Base-by-base conservation (phyloP, 2,113 vertebrate genomes). In the Eulacestoma nigropectus region DNA sequence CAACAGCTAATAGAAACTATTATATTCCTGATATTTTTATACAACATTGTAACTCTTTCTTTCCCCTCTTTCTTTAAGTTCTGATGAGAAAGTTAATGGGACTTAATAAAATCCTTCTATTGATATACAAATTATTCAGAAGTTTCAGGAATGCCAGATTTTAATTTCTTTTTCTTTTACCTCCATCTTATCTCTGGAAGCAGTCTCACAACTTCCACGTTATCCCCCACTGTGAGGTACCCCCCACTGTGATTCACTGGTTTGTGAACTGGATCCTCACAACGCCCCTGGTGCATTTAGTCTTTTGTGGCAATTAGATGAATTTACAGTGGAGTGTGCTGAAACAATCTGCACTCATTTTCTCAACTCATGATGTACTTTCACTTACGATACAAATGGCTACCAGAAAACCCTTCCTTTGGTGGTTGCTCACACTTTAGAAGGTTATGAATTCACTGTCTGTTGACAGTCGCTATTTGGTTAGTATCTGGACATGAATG, bases 201-300 rank as follows among this genome's bases (percentile, higher is more conserved):
- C 4, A 75, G 4, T 53, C 16, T 67, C 52, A 46, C 4, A 35
- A 7, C 11, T 53, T 83, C 22, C 20, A 49, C 1, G 0, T 41
- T 70, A 47, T n/a, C 4, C 20, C 6, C 5, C 62, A 9, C 68
- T 49, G 16, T 47, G 16, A 27, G 10, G 42, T 62, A 35, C 7
- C 7, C 10, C 5, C 2, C 39, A 2, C 25, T 49, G 37, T 64
- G 27, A 68, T 32, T 76, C 30, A 35, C 11, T 82, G 20, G 3
- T 55, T 53, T 72, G 18, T 64, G 55, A 81, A 23, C 4, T 25
- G 39, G 11, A 60, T 29, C 17, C 19, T 52, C 41, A 52, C 4
- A 83, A 29, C 4, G 1, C 1, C 12, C 1, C 25, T 21, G 5
- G 8, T 16, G 6, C 3, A 19, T 21, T 19, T 17, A 42, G 16